A percentile compares a stretch with the other conserved stretches of the same genome.
Conservation (phyloP, 2,888 invertebrate species). For the Tipula unca region DNA sequence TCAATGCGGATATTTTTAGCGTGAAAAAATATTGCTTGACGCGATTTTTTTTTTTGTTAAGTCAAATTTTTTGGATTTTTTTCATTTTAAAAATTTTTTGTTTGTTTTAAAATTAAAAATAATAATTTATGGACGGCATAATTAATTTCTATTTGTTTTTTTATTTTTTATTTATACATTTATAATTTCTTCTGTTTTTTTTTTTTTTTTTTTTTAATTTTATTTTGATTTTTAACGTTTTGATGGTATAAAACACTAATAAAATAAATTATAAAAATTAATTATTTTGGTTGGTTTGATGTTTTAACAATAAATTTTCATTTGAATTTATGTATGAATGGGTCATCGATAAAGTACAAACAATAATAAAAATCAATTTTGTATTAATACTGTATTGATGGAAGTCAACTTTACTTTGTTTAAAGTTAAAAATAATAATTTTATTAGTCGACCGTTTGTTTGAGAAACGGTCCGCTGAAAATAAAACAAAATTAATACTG, state of each 20-base stretch:
- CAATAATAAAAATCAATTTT: not conserved
- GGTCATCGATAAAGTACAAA: not conserved
- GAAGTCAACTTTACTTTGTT: not conserved
- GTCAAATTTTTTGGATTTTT: not conserved
- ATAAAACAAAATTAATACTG: not conserved
- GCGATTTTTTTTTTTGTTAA: not conserved
- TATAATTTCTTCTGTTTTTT: not conserved
- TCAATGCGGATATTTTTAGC: conserved; percentile 22
- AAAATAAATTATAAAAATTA: not conserved
- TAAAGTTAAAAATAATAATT: not conserved
- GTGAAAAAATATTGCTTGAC: conserved; percentile 23
- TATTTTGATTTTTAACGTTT: not conserved
- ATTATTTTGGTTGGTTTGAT: not conserved
- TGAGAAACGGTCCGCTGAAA: not conserved
- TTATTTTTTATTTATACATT: not conserved
- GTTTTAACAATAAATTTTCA: not conserved
- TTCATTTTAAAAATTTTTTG: not conserved
- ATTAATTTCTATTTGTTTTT: conserved; percentile 16
- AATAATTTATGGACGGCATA: conserved; percentile 17
- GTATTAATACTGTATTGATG: not conserved
- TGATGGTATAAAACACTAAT: not conserved
- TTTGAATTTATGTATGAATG: not conserved
- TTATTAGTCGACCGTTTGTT: no score
- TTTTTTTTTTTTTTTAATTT: not conserved
- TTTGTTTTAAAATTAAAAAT: not conserved